Conservation (phyloP, 2,888 invertebrate genomes). For the Acanthosepion pharaonis region DNA sequence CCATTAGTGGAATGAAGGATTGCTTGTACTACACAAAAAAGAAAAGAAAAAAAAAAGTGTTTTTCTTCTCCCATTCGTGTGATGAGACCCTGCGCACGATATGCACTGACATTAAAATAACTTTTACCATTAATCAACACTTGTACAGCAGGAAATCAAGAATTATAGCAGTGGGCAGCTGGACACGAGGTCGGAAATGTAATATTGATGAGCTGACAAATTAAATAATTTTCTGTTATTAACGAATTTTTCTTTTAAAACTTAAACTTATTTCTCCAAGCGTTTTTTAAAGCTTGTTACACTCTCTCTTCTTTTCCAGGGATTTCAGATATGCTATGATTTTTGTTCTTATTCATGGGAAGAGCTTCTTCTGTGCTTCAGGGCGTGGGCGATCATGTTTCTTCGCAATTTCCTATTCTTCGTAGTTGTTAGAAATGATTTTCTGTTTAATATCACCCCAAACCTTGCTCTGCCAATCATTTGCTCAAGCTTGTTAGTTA, state of each 20-base stretch:
- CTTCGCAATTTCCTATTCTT: no score
- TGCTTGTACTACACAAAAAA: background rate
- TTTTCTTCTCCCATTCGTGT: background rate
- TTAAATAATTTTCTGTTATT: background rate
- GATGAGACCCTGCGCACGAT: constrained; percentile 2
- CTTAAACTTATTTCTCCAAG: background rate
- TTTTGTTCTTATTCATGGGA: no score
- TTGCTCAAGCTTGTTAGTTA: no score
- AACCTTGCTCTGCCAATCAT: no score
- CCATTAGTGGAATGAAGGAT: background rate
- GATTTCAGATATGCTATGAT: no score
- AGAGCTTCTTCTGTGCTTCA: no score
- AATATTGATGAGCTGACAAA: constrained; percentile 8
- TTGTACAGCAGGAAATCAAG: background rate
- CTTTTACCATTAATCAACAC: constrained; percentile 9
- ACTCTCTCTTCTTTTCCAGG: background rate
- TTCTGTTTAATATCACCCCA: no score
- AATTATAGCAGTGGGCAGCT: background rate
- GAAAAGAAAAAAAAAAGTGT: background rate
- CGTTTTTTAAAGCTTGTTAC: background rate
- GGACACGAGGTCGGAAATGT: background rate
- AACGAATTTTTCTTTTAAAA: background rate
- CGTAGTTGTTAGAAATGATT: no score
- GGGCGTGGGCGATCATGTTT: no score
- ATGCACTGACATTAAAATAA: background rate